Base-by-base conservation (phyloP, 1,140 invertebrate species). In the Pissodes strobi region DNA sequence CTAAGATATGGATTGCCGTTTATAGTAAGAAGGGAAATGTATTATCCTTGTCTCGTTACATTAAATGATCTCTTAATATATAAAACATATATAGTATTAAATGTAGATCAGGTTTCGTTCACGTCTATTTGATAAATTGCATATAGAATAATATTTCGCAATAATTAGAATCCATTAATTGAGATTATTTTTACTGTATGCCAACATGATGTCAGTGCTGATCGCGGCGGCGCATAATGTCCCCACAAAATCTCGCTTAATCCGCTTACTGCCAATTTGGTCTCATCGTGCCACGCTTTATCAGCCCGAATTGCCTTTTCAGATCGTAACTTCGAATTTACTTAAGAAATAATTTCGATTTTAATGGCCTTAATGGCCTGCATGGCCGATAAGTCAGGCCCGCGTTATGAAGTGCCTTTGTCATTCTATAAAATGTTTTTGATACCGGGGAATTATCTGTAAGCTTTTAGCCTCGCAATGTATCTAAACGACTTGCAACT, bases 291-390 rank as follows among this genome's bases (percentile, higher is more conserved):
- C 27, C 17, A 53, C 63, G 55, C 30, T 64, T 64, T 64, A 64
- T 64, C 63, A 37, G 45, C 30, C 63, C 19, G 55, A 65, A 65
- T 58, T 65, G 55, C 63, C 61, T 64, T 57, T 56, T 56, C 43
- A 53, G 61, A 57, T 65, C 63, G 63, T 65, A 65, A 65, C 56
- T 65, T 52, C 63, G 55, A 65, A 59, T 58, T 65, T 65, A 65
- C 63, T 65, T 65, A 65, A 65, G 63, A 59, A 65, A 65, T 59
- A 59, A 65, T 65, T 65, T 59, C 55, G 55, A 65, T 65, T 65
- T 65, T 65, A 65, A 65, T 65, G 63, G 63, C 53, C 48, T 58
- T 65, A 65, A 65, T 65, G 63, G 63, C 45, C 55, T 19, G 22
- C 34, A n/a, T 18, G 53, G 53, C 63, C 63, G 63, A 65, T 65